Conservation (phyloP, 2,888 invertebrate genomes). For the Agrypnus murinus region DNA sequence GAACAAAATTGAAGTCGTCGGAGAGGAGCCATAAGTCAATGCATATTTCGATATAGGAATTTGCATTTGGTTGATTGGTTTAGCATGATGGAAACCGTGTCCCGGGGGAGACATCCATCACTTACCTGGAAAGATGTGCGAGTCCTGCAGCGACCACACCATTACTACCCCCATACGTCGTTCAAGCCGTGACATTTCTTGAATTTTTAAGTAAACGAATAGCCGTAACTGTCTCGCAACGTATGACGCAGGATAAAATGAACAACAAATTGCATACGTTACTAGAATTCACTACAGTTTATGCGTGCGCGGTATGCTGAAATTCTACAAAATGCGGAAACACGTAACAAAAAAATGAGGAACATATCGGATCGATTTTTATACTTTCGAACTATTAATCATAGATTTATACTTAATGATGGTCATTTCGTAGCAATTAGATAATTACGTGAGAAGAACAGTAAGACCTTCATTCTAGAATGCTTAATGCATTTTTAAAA, state of each 20-base stretch:
- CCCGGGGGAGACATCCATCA: slow-evolving; percentile 61
- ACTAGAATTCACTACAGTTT: slow-evolving; percentile 20
- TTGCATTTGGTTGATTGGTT: slow-evolving; percentile 61
- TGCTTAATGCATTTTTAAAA: no score
- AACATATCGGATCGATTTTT: neutral
- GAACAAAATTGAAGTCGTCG: slow-evolving; percentile 10
- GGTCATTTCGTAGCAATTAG: no score
- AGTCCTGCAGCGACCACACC: slow-evolving; percentile 52
- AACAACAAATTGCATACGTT: slow-evolving; percentile 34
- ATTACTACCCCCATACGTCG: slow-evolving; percentile 50
- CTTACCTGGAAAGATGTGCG: slow-evolving; percentile 56
- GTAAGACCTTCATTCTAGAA: no score
- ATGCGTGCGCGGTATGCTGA: neutral
- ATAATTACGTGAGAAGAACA: no score
- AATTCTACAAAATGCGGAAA: neutral
- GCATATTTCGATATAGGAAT: slow-evolving; percentile 52
- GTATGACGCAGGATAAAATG: slow-evolving; percentile 37
- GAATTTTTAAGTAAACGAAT: slow-evolving; percentile 47
- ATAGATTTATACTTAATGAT: no score
- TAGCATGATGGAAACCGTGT: slow-evolving; percentile 60
- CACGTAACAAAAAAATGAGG: neutral
- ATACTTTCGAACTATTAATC: neutral
- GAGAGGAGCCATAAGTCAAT: slow-evolving; percentile 31
- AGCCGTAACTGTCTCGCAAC: slow-evolving; percentile 32
- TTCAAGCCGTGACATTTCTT: slow-evolving; percentile 48